Evolutionary conservation across 2,113 vertebrate genomes (phyloP).

Genomic region (Salvator merianae): DNA sequence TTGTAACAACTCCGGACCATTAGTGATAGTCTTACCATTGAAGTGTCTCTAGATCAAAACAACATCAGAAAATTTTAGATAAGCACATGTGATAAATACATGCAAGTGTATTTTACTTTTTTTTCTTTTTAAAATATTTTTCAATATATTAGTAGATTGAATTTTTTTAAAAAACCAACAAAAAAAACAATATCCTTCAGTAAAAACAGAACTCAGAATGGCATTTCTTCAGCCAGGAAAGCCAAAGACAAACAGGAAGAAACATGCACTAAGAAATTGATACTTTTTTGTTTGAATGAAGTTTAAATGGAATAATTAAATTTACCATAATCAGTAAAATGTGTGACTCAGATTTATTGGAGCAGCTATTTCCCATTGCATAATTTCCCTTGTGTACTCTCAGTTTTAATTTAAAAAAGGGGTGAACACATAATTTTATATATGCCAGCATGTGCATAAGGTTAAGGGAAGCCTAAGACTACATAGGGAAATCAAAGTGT

Average conservation of each 20-base stretch:
- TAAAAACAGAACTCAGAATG: slow-evolving; percentile 38
- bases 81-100: background rate
- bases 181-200: slow-evolving; percentile 39
- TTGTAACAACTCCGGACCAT: background rate
- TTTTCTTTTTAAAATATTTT: background rate
- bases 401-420: slow-evolving; percentile 78
- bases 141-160: background rate
- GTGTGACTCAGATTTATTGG: slow-evolving; percentile 74
- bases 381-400: slow-evolving; percentile 74
- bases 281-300: slow-evolving; percentile 52
- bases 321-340: slow-evolving; percentile 78
- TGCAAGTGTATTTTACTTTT: background rate
- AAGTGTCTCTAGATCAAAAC: background rate
- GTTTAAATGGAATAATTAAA: slow-evolving; percentile 75
- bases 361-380: slow-evolving; percentile 78
- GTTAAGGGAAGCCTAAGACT: slow-evolving; percentile 70
- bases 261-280: slow-evolving; percentile 59
- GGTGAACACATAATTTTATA: slow-evolving; percentile 60
- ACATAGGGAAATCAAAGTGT: slow-evolving; percentile 71
- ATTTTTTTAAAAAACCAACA: background rate
- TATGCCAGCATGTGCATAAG: slow-evolving; percentile 71
- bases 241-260: slow-evolving; percentile 52
- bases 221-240: slow-evolving; percentile 24
- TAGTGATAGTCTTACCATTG: background rate
- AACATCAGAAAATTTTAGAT: background rate